These are phyloP conservation scores for Chiroxiphia lanceolata DNA, from an alignment of 2,797 vertebrate species.

Conservation along the genomic window DNA sequence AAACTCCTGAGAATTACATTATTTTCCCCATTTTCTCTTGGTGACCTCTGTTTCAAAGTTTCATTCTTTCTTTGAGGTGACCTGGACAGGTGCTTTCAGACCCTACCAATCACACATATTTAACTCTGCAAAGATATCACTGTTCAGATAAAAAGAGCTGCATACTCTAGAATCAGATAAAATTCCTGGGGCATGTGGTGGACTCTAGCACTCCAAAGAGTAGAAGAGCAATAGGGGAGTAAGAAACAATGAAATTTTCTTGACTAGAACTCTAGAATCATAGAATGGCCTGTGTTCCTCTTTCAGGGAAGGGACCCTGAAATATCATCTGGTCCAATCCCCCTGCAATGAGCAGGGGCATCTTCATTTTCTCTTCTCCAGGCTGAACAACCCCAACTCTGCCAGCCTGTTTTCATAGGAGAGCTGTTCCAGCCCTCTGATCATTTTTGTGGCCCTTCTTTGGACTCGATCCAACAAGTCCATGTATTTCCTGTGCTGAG, in stretches of 20 bases:
- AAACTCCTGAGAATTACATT: not conserved
- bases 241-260: not conserved
- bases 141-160: not conserved
- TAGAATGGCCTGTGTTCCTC: not conserved
- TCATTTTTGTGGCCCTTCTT: not conserved
- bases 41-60: not conserved
- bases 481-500: not conserved
- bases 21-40: not conserved
- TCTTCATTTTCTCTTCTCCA: not conserved
- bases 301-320: not conserved
- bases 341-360: not conserved
- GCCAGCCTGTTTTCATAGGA: not conserved
- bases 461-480: not conserved
- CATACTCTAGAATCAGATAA: not conserved
- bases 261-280: not conserved
- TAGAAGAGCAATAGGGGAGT: not conserved
- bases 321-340: not conserved
- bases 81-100: not conserved
- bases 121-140: not conserved
- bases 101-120: not conserved
- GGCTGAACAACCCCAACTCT: not conserved
- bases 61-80: not conserved
- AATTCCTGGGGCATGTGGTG: not conserved
- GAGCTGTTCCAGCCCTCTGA: not conserved
- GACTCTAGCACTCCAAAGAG: not conserved